A percentile compares a stretch with the other conserved stretches of the same genome.
Conservation (phyloP, 2,797 vertebrate genomes). For the Rhinophrynus dorsalis region DNA sequence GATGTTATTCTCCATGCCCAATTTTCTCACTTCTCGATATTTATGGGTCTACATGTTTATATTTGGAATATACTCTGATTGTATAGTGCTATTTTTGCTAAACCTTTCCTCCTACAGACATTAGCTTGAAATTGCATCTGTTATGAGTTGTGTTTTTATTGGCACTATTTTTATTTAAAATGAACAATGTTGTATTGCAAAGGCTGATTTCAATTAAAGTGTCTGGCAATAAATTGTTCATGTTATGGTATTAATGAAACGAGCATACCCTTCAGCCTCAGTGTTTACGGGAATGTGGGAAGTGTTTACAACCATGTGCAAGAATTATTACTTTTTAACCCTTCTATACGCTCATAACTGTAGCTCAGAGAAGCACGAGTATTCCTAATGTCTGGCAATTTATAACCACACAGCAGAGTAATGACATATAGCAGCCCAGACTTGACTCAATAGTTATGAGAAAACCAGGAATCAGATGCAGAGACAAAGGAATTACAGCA, state of each 20-base stretch:
- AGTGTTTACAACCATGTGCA: conserved; percentile 52
- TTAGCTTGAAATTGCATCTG: conserved; percentile 40
- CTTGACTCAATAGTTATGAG: neutral
- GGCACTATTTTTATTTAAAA: conserved; percentile 38
- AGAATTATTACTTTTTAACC: conserved; percentile 35
- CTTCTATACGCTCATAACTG: too few relatives aligned
- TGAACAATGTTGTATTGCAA: conserved; percentile 41
- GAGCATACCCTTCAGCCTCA: conserved; percentile 45
- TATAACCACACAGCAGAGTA: neutral
- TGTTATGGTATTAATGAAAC: conserved; percentile 51
- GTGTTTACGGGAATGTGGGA: conserved; percentile 51
- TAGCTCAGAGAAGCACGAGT: too few relatives aligned
- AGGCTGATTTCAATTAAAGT: conserved; percentile 38
- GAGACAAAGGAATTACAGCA: neutral
- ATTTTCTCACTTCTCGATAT: too few relatives aligned
- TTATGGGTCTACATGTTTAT: neutral
- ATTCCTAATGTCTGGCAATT: neutral
- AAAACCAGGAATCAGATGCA: neutral
- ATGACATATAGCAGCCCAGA: neutral
- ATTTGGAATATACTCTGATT: conserved; percentile 16
- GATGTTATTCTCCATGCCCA: too few relatives aligned
- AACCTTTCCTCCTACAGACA: conserved; percentile 14
- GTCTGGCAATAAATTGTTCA: conserved; percentile 39
- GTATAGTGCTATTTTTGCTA: conserved; percentile 28
- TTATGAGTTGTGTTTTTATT: conserved; percentile 46